Evolutionary conservation across 2,888 invertebrate genomes (phyloP).

Genomic region (Byasa hedistus): DNA sequence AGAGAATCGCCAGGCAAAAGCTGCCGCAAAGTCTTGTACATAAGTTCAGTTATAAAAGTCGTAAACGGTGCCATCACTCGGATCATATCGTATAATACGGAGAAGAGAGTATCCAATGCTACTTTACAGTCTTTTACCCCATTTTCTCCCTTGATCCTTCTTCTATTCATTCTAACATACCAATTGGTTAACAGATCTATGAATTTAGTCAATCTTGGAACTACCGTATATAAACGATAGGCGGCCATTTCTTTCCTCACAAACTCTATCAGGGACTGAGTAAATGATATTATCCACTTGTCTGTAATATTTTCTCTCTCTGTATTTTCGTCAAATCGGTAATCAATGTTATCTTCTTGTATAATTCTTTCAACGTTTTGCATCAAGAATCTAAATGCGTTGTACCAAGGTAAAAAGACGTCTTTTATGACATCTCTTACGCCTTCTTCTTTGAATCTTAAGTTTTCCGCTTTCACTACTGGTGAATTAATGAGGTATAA

Average conservation of each 20-base stretch:
- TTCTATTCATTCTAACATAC: slow-evolving; percentile 98
- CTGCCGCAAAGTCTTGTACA: slow-evolving; percentile 92
- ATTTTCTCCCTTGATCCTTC: slow-evolving; percentile 94
- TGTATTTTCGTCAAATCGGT: slow-evolving; percentile 78
- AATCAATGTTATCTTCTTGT: slow-evolving; percentile 81
- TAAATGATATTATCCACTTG: slow-evolving; percentile 97
- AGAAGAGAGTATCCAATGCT: slow-evolving; percentile 92
- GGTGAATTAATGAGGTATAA: slow-evolving; percentile 98
- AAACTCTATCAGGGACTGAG: slow-evolving; percentile 93
- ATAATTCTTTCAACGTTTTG: slow-evolving; percentile 94
- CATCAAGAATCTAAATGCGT: slow-evolving; percentile 94
- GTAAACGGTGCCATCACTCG: slow-evolving; percentile 98
- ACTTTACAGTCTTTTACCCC: slow-evolving; percentile 89
- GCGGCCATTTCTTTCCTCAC: slow-evolving; percentile 96
- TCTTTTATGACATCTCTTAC: slow-evolving; percentile 98
- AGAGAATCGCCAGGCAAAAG: slow-evolving; percentile 78
- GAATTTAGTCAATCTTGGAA: slow-evolving; percentile 95
- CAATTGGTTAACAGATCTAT: slow-evolving; percentile 99
- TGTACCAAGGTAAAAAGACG: slow-evolving; percentile 98
- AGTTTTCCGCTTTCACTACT: slow-evolving; percentile 97
- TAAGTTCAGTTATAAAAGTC: slow-evolving; percentile 96
- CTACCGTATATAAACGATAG: slow-evolving; percentile 96
- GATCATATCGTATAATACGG: slow-evolving; percentile 92
- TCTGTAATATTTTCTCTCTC: slow-evolving; percentile 92
- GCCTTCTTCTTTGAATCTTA: slow-evolving; percentile 98